Conservation (phyloP, 2,888 invertebrate species). For the Oligia latruncula region DNA sequence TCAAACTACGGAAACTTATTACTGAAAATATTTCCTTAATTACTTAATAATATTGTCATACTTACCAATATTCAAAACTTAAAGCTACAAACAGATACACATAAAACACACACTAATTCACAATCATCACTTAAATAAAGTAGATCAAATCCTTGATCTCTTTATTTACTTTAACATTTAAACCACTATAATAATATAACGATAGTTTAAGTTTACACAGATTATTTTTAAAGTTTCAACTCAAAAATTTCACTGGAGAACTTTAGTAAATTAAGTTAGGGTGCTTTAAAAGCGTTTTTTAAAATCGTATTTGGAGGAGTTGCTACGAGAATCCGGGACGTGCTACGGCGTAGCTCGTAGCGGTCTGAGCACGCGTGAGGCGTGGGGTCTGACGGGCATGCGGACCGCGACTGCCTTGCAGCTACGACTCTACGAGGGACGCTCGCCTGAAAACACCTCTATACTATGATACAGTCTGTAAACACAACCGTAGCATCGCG, state of each 20-base stretch:
- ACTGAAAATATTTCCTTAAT: conserved; percentile 23
- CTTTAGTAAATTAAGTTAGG: conserved; percentile 10
- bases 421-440: conserved; percentile 65
- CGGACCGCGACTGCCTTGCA: conserved; percentile 78
- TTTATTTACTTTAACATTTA: conserved; percentile 69
- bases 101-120: conserved; percentile 59
- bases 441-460: conserved; percentile 65
- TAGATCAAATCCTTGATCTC: conserved; percentile 58
- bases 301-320: conserved; percentile 9
- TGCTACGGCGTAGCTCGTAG: conserved; percentile 78
- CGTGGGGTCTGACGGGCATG: conserved; percentile 72
- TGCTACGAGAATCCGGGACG: conserved; percentile 49
- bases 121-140: conserved; percentile 59
- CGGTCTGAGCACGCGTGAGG: conserved; percentile 60
- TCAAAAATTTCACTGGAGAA: conserved; percentile 32
- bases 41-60: conserved; percentile 27
- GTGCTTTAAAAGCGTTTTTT: not conserved
- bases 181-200: conserved; percentile 54
- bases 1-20: conserved; percentile 13
- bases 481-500: conserved; percentile 74
- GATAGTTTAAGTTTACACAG: conserved; percentile 57
- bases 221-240: conserved; percentile 42
- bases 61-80: conserved; percentile 65
- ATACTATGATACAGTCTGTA: conserved; percentile 66
- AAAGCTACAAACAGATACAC: conserved; percentile 50